phyloP scores from a whole-genome alignment of 2,113 vertebrate genomes.

The Pterocles orientalis region DNA sequence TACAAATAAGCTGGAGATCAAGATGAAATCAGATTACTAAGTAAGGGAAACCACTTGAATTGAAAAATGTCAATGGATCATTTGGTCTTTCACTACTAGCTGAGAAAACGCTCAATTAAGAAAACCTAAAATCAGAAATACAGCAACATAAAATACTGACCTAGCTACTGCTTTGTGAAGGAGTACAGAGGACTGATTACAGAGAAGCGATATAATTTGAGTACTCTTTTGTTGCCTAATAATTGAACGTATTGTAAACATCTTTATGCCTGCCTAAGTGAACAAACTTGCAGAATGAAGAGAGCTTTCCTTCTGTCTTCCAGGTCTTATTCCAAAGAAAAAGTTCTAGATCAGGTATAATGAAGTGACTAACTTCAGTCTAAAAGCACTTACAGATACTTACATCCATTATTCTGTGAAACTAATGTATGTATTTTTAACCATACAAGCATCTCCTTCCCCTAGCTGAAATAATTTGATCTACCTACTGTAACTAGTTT shows the following conservation, averaged over 20 bases:
- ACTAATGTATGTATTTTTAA: not conserved
- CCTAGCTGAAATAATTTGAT: not conserved
- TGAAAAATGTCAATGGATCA: not conserved
- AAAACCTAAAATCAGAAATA: not conserved
- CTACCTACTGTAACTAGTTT: not conserved
- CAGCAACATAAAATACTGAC: not conserved
- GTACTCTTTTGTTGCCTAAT: not conserved
- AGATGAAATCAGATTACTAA: not conserved
- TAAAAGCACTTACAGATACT: not conserved
- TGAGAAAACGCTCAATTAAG: not conserved
- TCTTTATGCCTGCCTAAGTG: not conserved
- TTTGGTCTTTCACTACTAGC: not conserved
- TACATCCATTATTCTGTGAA: not conserved
- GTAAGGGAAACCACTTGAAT: not conserved
- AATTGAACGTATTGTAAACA: not conserved
- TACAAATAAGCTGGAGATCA: not conserved
- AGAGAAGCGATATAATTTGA: not conserved
- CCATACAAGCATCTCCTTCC: not conserved
- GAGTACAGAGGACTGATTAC: too few species aligned
- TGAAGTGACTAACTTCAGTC: not conserved
- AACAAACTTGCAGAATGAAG: not conserved
- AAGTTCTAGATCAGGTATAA: not conserved
- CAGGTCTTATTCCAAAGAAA: not conserved
- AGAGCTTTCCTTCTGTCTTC: not conserved
- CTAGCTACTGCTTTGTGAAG: not conserved